Percentiles rank a stretch among this genome's conserved stretches.
Evolutionary conservation across 2,113 vertebrate genomes (phyloP).

Genomic region (Cyanoderma ruficeps): DNA sequence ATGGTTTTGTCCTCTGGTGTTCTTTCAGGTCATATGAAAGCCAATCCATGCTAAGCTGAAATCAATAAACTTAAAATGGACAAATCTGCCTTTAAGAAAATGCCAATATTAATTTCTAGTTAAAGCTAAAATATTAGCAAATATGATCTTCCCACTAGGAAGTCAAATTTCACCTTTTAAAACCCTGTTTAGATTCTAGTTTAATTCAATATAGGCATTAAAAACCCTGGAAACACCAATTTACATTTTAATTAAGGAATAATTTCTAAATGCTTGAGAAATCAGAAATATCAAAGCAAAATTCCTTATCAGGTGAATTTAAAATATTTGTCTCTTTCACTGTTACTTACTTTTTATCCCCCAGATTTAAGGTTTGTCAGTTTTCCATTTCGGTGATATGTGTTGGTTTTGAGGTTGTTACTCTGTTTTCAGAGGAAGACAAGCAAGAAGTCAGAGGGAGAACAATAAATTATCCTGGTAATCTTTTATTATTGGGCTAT

Average conservation of each 20-base stretch:
- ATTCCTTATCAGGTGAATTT: neutral
- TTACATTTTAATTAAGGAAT: neutral
- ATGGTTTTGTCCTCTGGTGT: neutral
- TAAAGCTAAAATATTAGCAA: neutral
- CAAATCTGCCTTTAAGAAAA: neutral
- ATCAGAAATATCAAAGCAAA: neutral
- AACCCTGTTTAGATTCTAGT: neutral
- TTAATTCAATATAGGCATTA: neutral
- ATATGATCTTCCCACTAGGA: neutral
- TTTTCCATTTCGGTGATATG: neutral
- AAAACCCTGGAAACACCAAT: neutral
- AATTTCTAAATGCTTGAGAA: neutral
- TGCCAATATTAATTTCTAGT: neutral
- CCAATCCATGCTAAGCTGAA: neutral
- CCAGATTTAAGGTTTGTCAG: neutral
- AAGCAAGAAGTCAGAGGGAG: neutral
- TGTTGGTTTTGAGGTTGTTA: neutral
- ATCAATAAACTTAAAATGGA: constrained; percentile 7
- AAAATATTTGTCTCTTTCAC: neutral
- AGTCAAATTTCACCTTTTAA: neutral
- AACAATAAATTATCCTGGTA: neutral
- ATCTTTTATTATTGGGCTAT: neutral
- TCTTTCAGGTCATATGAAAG: neutral
- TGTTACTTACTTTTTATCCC: neutral
- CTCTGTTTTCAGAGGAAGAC: neutral